A percentile compares a stretch with the other conserved stretches of the same genome.
Evolutionary conservation across 2,797 vertebrate species (phyloP).

Genomic region (Dipus sagitta): DNA sequence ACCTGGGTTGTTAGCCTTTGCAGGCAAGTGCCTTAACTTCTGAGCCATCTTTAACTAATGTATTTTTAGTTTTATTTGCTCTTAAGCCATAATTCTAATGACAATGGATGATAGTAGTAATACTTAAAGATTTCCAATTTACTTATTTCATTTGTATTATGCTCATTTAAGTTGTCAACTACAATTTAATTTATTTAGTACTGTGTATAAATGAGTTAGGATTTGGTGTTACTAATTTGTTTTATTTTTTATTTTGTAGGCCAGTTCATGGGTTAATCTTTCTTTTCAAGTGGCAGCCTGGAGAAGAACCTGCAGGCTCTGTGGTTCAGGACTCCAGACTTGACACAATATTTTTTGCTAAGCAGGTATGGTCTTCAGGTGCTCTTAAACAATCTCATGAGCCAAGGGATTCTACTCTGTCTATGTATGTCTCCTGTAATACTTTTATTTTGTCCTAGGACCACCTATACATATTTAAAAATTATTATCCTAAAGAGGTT

Average conservation of each 20-base stretch:
- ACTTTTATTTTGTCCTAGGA: background rate
- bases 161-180: conserved; percentile 44
- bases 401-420: background rate
- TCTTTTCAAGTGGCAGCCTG: conserved; percentile 99
- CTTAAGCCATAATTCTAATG: conserved; percentile 5
- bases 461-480: background rate
- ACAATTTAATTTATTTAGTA: background rate
- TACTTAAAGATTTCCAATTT: background rate
- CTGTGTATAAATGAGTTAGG: background rate
- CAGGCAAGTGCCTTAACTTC: too few species aligned
- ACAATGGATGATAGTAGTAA: background rate
- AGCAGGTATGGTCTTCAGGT: conserved; percentile 91
- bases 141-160: conserved; percentile 52
- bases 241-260: conserved; percentile 89
- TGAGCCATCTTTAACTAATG: background rate
- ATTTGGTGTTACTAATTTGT: conserved; percentile 56
- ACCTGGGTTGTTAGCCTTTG: too few species aligned
- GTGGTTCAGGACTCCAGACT: conserved; percentile 98
- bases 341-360: conserved; percentile 98
- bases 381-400: background rate
- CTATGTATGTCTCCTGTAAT: background rate
- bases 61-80: conserved; percentile 46
- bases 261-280: conserved; percentile 99
- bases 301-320: conserved; percentile 97
- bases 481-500: background rate